These are phyloP conservation scores for Neoaliturus tenellus DNA, from an alignment of 2,888 invertebrate genomes.

Conservation along the genomic window DNA sequence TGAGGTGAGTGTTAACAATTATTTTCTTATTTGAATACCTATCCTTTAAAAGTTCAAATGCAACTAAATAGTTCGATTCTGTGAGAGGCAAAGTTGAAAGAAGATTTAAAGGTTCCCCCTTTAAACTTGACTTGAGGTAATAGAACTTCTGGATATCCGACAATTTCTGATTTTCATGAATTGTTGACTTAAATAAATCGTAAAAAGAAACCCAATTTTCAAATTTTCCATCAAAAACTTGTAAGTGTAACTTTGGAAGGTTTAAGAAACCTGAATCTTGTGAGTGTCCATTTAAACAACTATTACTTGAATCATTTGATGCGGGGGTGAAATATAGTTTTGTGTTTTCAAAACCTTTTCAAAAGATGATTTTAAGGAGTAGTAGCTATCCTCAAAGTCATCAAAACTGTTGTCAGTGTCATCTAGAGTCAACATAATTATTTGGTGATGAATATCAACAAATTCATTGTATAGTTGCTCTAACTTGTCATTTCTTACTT, in stretches of 20 bases:
- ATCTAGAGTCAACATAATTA: too few species aligned
- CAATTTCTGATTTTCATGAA: neutral
- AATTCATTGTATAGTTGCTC: too few species aligned
- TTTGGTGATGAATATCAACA: too few species aligned
- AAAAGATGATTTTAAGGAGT: neutral
- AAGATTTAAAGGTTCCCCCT: neutral
- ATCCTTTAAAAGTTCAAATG: conserved; percentile 4
- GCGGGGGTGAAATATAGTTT: neutral
- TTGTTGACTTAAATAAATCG: neutral
- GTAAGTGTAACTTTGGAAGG: neutral
- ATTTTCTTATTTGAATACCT: conserved; percentile 8
- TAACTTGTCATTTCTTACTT: too few species aligned
- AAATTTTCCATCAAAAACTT: neutral
- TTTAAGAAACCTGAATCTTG: neutral
- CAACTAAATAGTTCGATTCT: neutral
- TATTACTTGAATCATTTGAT: neutral
- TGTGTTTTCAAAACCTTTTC: neutral
- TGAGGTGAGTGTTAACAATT: conserved; percentile 3
- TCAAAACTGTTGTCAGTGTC: too few species aligned
- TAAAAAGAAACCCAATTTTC: neutral
- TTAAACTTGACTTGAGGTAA: neutral
- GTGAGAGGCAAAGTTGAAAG: neutral
- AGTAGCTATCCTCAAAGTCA: neutral
- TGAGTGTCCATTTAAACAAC: neutral
- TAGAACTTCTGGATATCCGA: conserved; percentile 8